Percentiles rank a stretch among this genome's conserved stretches.
These are phyloP conservation scores for Holcopasites calliopsidis DNA, from an alignment of 1,140 invertebrate genomes.

Conservation along the genomic window DNA sequence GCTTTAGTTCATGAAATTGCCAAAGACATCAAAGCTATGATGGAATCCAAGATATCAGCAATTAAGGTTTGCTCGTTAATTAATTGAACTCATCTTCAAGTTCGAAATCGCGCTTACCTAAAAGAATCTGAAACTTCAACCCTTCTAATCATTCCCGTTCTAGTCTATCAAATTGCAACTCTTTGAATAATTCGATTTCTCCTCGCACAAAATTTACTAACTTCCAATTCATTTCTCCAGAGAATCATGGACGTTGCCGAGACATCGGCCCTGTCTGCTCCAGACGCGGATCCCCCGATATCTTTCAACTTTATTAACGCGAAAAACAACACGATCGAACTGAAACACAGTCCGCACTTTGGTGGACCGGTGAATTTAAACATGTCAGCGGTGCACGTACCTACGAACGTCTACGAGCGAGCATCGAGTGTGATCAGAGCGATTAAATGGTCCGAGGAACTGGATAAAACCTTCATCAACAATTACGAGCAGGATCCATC, in stretches of 20 bases:
- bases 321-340: constrained; percentile 83
- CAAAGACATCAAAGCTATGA: constrained; percentile 89
- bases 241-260: constrained; percentile 91
- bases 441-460: constrained; percentile 88
- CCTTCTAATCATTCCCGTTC: too few species aligned
- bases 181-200: too few species aligned
- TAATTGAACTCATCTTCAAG: neutral
- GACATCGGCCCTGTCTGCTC: constrained; percentile 83
- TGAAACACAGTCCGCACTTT: constrained; percentile 88
- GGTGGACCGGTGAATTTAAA: constrained; percentile 90
- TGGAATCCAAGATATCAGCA: constrained; percentile 90
- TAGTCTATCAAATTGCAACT: too few species aligned
- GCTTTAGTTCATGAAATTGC: constrained; percentile 88
- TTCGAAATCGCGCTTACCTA: neutral
- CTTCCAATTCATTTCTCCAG: constrained; percentile 68
- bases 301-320: constrained; percentile 87
- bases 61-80: constrained; percentile 82
- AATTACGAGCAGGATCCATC: constrained; percentile 94
- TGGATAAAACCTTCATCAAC: constrained; percentile 92
- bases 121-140: too few species aligned
- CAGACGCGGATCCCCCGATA: constrained; percentile 82
- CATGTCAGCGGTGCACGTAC: constrained; percentile 95
- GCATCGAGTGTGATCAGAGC: constrained; percentile 72
- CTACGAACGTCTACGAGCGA: constrained; percentile 96
- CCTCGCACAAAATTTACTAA: neutral